Conservation (phyloP, 2,113 vertebrate species). For the Tetraodon nigroviridis region DNA sequence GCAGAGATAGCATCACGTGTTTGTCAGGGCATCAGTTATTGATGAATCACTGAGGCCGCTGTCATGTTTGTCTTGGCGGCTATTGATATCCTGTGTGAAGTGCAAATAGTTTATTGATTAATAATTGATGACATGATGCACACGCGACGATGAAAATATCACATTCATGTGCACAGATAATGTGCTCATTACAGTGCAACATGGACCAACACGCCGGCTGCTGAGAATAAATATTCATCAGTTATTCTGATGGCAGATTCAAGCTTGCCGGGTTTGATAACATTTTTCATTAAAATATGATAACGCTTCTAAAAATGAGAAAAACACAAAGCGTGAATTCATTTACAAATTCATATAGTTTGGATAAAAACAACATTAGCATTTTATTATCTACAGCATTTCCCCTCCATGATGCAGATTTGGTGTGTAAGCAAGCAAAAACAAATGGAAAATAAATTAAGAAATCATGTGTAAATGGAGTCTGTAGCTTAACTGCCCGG, state of each 20-base stretch:
- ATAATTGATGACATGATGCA: slow-evolving; percentile 40
- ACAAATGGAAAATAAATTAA: no score
- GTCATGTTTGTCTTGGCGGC: slow-evolving; percentile 34
- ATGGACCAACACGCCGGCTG: neutral
- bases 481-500: no score
- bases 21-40: slow-evolving; percentile 50
- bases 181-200: neutral
- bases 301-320: no score
- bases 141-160: slow-evolving; percentile 6
- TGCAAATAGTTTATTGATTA: slow-evolving; percentile 43
- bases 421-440: no score
- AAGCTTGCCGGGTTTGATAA: neutral
- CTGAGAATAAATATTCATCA: neutral
- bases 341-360: no score
- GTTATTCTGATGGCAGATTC: slow-evolving; percentile 8
- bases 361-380: no score
- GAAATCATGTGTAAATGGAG: no score
- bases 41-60: slow-evolving; percentile 30
- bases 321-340: no score
- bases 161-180: slow-evolving; percentile 5
- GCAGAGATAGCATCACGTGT: slow-evolving; percentile 38
- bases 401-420: no score
- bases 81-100: slow-evolving; percentile 35
- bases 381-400: no score
- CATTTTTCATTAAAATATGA: neutral